Percentiles rank a stretch among this genome's conserved stretches.
Evolutionary conservation across 1,140 invertebrate species (phyloP).

Genomic region (Scaptodrosophila lebanonensis): DNA sequence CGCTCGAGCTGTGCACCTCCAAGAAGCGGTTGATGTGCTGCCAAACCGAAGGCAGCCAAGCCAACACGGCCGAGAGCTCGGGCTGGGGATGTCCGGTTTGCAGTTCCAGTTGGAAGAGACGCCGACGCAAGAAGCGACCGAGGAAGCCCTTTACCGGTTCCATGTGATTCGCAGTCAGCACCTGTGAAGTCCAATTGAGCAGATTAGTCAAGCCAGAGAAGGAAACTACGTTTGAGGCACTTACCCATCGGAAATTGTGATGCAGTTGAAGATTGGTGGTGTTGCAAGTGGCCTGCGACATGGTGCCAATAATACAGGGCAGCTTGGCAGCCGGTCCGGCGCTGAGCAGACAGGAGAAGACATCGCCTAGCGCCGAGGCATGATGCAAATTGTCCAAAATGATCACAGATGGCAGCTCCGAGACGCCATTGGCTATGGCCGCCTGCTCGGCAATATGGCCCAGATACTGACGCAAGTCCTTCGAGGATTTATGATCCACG

Average conservation of each 20-base stretch:
- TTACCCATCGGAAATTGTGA: constrained; percentile 92
- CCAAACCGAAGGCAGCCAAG: constrained; percentile 97
- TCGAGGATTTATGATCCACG: constrained; percentile 96
- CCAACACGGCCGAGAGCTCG: constrained; percentile 90
- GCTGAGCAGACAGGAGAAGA: constrained; percentile 91
- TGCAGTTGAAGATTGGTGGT: constrained; percentile 97
- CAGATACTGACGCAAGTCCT: constrained; percentile 94
- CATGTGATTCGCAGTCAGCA: constrained; percentile 97
- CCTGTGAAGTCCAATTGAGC: constrained; percentile 72
- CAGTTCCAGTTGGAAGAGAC: constrained; percentile 91
- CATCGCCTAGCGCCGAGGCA: constrained; percentile 91
- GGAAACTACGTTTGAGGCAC: neutral
- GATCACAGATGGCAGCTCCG: constrained; percentile 92
- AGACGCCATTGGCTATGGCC: constrained; percentile 83
- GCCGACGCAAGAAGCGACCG: constrained; percentile 91
- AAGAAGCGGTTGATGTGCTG: constrained; percentile 96
- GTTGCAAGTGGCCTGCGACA: constrained; percentile 96
- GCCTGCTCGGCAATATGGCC: constrained; percentile 94
- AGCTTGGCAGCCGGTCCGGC: constrained; percentile 85
- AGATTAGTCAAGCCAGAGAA: neutral
- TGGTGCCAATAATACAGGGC: constrained; percentile 91
- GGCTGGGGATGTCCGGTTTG: constrained; percentile 85
- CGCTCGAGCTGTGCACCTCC: constrained; percentile 96
- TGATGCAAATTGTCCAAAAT: constrained; percentile 97
- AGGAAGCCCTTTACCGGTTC: constrained; percentile 97